Conservation (phyloP, 1,140 invertebrate species). For the Telenomus remus region DNA sequence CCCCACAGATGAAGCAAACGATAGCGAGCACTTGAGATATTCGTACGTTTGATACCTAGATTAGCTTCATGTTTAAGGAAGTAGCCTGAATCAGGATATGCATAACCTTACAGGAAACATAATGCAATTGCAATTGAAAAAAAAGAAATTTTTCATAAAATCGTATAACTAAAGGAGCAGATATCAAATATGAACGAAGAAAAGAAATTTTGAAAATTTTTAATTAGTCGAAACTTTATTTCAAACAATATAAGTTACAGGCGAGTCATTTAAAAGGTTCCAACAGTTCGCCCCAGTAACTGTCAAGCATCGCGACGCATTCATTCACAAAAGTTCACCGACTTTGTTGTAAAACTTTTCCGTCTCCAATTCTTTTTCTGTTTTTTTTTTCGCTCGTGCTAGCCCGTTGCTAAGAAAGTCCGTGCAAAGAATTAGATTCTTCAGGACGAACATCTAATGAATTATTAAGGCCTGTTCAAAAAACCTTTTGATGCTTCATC, state of each 20-base stretch:
- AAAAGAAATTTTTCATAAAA: neutral
- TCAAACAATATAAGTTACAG: slow-evolving; percentile 47
- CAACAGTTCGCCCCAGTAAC: slow-evolving; percentile 23
- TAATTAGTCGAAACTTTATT: too few species aligned
- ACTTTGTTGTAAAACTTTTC: slow-evolving; percentile 26
- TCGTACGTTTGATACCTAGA: slow-evolving; percentile 34
- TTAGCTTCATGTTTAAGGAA: slow-evolving; percentile 34
- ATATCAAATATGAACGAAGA: too few species aligned
- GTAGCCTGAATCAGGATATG: slow-evolving; percentile 22
- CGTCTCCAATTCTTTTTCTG: slow-evolving; percentile 29
- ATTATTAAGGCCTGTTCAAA: too few species aligned
- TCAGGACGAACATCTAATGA: too few species aligned
- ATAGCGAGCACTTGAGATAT: slow-evolving; percentile 33
- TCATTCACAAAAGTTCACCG: slow-evolving; percentile 30
- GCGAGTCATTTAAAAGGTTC: slow-evolving; percentile 41
- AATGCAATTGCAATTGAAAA: slow-evolving; percentile 27
- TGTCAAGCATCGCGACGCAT: slow-evolving; percentile 33
- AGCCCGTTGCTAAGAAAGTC: slow-evolving; percentile 15
- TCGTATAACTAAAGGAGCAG: too few species aligned
- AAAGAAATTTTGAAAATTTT: too few species aligned
- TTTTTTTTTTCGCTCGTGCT: slow-evolving; percentile 22
- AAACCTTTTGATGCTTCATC: too few species aligned
- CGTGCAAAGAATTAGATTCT: neutral
- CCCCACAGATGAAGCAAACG: slow-evolving; percentile 21
- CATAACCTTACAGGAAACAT: slow-evolving; percentile 6